Percentiles rank a stretch among this genome's conserved stretches.
These are phyloP conservation scores for Leucoraja erinaceus DNA, from an alignment of 2,113 vertebrate genomes.

Conservation along the genomic window DNA sequence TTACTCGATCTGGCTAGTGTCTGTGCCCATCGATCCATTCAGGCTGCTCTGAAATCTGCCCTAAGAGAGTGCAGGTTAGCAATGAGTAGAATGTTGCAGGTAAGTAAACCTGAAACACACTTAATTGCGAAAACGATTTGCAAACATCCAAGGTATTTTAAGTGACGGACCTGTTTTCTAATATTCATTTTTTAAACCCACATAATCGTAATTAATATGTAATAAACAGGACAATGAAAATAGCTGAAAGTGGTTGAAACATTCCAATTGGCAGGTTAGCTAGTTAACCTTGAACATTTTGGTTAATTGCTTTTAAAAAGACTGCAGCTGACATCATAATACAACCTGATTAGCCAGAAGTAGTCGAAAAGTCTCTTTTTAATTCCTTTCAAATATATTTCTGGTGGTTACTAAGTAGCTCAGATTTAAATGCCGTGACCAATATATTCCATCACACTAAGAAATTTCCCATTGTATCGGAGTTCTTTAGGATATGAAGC, in stretches of 20 bases:
- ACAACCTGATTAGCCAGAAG: not conserved
- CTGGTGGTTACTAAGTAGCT: conserved; percentile 13
- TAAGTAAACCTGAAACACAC: not conserved
- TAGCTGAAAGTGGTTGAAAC: not conserved
- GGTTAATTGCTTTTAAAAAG: not conserved
- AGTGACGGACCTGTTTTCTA: not conserved
- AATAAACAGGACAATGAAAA: not conserved
- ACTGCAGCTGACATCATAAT: not conserved
- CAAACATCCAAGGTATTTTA: not conserved
- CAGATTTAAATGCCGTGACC: conserved; percentile 27
- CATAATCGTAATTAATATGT: not conserved
- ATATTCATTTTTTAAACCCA: not conserved
- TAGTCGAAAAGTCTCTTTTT: not conserved
- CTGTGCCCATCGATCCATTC: not conserved
- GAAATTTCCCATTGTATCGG: not conserved
- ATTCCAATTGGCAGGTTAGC: not conserved
- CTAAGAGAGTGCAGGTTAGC: not conserved
- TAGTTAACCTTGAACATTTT: conserved; percentile 29
- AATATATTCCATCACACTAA: conserved; percentile 26
- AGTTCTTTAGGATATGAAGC: not conserved
- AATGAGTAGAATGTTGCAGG: not conserved
- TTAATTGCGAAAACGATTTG: not conserved
- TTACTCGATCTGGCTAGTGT: not conserved
- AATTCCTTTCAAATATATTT: conserved; percentile 28
- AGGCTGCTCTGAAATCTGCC: not conserved